Base-by-base conservation (phyloP, 2,797 vertebrate genomes). In the Microcaecilia unicolor region DNA sequence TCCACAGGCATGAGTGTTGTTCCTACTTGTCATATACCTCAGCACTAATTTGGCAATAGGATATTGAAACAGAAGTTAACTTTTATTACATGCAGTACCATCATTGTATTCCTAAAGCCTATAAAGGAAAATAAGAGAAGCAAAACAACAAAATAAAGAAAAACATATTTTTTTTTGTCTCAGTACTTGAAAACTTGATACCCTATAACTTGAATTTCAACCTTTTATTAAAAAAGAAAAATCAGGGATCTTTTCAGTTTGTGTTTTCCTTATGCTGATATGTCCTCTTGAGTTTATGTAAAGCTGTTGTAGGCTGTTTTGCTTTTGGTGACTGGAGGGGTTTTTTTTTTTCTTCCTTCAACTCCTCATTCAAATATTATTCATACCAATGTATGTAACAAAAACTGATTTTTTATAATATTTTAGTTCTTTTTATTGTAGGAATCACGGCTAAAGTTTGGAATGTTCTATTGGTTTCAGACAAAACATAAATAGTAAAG, bases 21-120 rank as follows among this genome's bases (percentile, higher is more conserved):
- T 84, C 83, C 86, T 92, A 89, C 76, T 85, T 88, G 83, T 88
- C 88, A 90, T 89, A 94, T 99, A 99, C 96, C 96, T 99, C 96
- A 99, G 85, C 90, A 87, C 81, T 91, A 91, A 86, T 84, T 90
- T 89, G 89, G 91, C 93, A 97, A 90, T 92, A 93, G 87, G 84
- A 86, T 80, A 70, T 76, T 66, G 76, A 85, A 70, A 72, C 68
- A 70, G 80, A 80, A 72, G 68, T 74, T 76, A 78, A 72, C 69
- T 62, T 73, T 78, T 74, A 69, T 71, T 72, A 53, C 72, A n/a
- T n/a, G 69, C 77, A 74, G 64, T 66, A 74, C 78, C 87, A 76
- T 75, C 81, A 78, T 81, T 56, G 37, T 69, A 51, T 67, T 67
- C 74, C 71, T 61, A 79, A 64, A 59, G 58, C 55, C 60, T 66